Evolutionary conservation across 2,797 vertebrate species (phyloP), one percentile per base, ranked within the genome.

Genomic region (Parauchenoglanis punctatus): DNA sequence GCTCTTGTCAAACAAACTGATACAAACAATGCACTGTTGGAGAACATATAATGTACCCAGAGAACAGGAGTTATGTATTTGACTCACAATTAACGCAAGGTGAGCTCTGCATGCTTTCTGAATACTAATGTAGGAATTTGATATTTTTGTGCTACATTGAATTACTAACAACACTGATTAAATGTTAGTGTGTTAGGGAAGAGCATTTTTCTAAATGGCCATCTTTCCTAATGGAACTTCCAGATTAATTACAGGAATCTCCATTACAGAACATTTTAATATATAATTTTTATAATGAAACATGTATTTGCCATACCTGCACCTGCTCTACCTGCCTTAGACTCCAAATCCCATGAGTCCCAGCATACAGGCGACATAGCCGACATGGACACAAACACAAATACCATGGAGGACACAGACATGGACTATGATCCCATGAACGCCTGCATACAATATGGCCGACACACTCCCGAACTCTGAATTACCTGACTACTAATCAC

Each of bases 171-270:
- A 73, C 20, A 25, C 70, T 54, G 13, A 77, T 77, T n/a, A 18
- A 54, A 54, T 54, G 46, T 76, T 28, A 28, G 6, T 54, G 73
- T 28, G 25, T n/a, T n/a, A 76, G 23, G n/a, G 46, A 35, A 49
- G 11, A 49, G 40, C 15, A n/a, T 76, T 31, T 54, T 77, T 31
- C 13, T 15, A 44, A 72, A 72, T 10, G 49, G 8, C 7, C n/a
- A 46, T 56, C n/a, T 54, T 15, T 52, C 46, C 73, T n/a, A 52
- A 12, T 76, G 46, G 25, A 52, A 28, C 46, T 40, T 76, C 5
- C 73, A 49, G 46, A 76, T 76, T 76, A 76, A 76, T 76, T 52
- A 76, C 46, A 17, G 73, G 28, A 76, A 76, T n/a, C 10, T 2
- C 23, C 44, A 49, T 49, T 49, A 46, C 44, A n/a, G 17, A 13